Conservation (phyloP, 37 sponge, comb jelly and placozoan genomes). For the Cladorhizidae sp. region DNA sequence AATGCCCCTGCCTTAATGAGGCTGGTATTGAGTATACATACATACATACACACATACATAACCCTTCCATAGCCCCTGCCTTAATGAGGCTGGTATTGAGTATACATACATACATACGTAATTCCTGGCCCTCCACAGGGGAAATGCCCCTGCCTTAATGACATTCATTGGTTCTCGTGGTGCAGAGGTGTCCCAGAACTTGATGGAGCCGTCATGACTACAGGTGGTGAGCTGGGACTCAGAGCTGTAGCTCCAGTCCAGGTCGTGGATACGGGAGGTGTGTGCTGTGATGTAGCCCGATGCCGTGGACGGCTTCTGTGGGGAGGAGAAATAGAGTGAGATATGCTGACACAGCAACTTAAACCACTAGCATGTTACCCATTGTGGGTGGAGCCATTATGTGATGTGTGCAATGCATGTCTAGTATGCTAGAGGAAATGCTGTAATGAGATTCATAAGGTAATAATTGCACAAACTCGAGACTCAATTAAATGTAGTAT, state of each 20-base stretch:
- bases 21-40: too few species aligned
- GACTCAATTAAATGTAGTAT: too few species aligned
- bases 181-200: conserved; percentile 67
- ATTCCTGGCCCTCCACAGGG: conserved; percentile 73
- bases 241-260: conserved; percentile 68
- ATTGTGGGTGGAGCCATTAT: too few species aligned
- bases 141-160: conserved; percentile 63
- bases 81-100: not conserved
- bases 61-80: too few species aligned
- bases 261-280: conserved; percentile 73
- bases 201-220: conserved; percentile 85
- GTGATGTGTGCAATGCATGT: too few species aligned
- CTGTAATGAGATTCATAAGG: too few species aligned
- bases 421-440: too few species aligned
- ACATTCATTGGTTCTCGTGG: conserved; percentile 40
- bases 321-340: not conserved
- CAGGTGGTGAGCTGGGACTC: conserved; percentile 67
- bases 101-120: conserved; percentile 59
- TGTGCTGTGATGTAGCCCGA: conserved; percentile 83
- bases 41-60: too few species aligned
- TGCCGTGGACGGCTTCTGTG: conserved; percentile 66
- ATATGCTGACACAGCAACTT: not conserved
- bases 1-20: not conserved
- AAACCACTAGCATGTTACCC: not conserved
- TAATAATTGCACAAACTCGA: too few species aligned